Percentiles rank a stretch among this genome's conserved stretches.
phyloP scores from a whole-genome alignment of 2,888 invertebrate genomes.

The Melangyna quadrimaculata region DNA sequence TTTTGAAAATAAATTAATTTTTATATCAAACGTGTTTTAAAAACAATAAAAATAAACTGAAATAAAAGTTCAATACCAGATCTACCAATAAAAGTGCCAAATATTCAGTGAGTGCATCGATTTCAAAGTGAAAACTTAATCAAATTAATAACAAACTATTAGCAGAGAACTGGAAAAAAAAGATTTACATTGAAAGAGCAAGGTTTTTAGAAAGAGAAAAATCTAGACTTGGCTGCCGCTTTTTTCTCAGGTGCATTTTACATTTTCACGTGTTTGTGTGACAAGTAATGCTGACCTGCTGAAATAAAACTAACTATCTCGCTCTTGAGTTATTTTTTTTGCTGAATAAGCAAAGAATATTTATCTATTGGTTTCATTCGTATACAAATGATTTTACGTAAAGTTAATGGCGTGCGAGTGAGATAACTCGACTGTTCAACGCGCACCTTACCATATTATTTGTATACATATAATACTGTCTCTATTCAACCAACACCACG shows the following conservation, averaged over 20 bases:
- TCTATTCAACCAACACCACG: conserved; percentile 27
- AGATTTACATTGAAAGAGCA: conserved; percentile 24
- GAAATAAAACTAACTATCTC: not conserved
- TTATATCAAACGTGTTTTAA: not conserved
- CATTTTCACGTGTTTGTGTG: not conserved
- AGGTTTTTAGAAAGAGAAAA: conserved; percentile 27
- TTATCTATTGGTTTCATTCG: not conserved
- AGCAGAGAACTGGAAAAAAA: conserved; percentile 16
- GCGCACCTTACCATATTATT: not conserved
- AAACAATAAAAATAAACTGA: not conserved
- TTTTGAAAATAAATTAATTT: conserved; percentile 43
- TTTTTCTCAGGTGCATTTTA: conserved; percentile 58
- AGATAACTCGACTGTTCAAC: conserved; percentile 12
- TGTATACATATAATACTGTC: not conserved
- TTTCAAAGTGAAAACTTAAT: conserved; percentile 34
- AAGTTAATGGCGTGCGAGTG: conserved; percentile 40
- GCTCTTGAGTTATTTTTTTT: not conserved
- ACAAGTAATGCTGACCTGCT: not conserved
- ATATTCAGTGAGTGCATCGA: conserved; percentile 15
- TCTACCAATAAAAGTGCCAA: conserved; percentile 35
- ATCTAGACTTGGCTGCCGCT: conserved; percentile 27
- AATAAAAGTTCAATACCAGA: not conserved
- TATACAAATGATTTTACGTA: conserved; percentile 47
- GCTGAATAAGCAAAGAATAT: conserved; percentile 25
- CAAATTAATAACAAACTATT: conserved; percentile 61